Evolutionary conservation across 2,113 vertebrate genomes (phyloP), one percentile per base, ranked within the genome.

Genomic region (Plectropomus leopardus): DNA sequence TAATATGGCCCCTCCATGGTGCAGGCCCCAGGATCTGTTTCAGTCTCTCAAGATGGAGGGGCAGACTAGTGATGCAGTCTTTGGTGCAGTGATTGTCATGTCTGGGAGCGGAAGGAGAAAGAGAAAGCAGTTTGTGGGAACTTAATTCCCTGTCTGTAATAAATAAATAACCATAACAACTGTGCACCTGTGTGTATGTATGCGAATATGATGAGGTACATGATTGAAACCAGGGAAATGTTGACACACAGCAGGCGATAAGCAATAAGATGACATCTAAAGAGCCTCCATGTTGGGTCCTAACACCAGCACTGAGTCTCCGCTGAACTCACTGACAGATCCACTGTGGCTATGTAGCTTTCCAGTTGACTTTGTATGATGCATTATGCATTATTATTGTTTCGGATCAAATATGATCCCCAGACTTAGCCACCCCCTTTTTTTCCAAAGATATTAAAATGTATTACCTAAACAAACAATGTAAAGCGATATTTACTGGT

Each of bases 391-490:
- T 73, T 19, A 53, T 70, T n/a, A 61, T 26, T 16, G 50, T 84
- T 76, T 58, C 26, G 57, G 24, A 72, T 76, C 66, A 84, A 74
- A 70, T 26, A n/a, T 14, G 9, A 68, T 67, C 71, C 71, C 42
- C 28, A 50, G 45, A 74, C 15, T 53, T 50, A 47, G 23, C 32
- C n/a, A n/a, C 40, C 13, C 7, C 14, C 44, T 45, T 54, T 53
- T 83, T 61, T 76, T 13, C 16, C 2, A 40, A 24, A 57, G 21
- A 82, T 74, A 57, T 79, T 67, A 53, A 26, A 77, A 53, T 81
- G 24, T 74, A 60, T 78, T 68, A 76, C 48, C 17, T 54, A 72
- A 89, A 82, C 71, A 87, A 85, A 77, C 32, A 53, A 32, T 57
- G 53, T 28, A 51, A 60, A 63, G 59, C 4, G 2, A 53, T 63